These are phyloP conservation scores for Leptonema lineaticorne DNA, from an alignment of 1,140 invertebrate genomes.

Conservation along the genomic window DNA sequence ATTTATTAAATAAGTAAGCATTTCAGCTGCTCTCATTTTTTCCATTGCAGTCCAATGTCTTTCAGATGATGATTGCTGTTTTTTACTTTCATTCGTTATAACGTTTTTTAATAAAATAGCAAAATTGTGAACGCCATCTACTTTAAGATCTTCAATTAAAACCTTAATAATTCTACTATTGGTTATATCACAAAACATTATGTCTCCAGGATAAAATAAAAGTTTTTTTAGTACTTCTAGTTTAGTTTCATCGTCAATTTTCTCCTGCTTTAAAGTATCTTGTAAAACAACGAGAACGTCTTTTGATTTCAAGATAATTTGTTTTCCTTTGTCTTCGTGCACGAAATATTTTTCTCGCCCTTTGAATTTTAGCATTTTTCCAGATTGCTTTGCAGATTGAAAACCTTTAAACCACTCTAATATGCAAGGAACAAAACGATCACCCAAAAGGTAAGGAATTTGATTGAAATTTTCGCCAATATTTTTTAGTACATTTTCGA, in stretches of 20 bases:
- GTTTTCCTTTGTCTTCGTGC: constrained; percentile 50
- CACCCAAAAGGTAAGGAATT: constrained; percentile 56
- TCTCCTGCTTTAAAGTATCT: constrained; percentile 53
- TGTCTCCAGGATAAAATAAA: constrained; percentile 64
- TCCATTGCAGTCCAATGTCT: constrained; percentile 66
- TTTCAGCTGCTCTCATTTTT: constrained; percentile 64
- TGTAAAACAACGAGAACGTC: constrained; percentile 58
- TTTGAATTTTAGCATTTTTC: constrained; percentile 47
- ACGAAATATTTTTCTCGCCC: constrained; percentile 23
- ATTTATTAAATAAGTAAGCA: constrained; percentile 64
- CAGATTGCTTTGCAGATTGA: constrained; percentile 51
- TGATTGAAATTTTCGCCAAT: constrained; percentile 51
- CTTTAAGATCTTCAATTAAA: constrained; percentile 60
- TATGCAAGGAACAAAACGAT: constrained; percentile 59
- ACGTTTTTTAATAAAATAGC: constrained; percentile 62
- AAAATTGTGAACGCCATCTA: constrained; percentile 63
- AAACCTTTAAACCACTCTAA: constrained; percentile 58
- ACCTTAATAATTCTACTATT: constrained; percentile 63
- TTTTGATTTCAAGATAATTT: constrained; percentile 57
- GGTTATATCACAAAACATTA: constrained; percentile 71
- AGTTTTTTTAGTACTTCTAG: constrained; percentile 63
- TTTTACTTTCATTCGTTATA: constrained; percentile 55
- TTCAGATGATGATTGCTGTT: constrained; percentile 52
- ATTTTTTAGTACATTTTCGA: constrained; percentile 56
- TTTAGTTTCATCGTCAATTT: constrained; percentile 55